Conservation (phyloP, 2,888 invertebrate species). For the Rhopalosiphum nymphaeae region DNA sequence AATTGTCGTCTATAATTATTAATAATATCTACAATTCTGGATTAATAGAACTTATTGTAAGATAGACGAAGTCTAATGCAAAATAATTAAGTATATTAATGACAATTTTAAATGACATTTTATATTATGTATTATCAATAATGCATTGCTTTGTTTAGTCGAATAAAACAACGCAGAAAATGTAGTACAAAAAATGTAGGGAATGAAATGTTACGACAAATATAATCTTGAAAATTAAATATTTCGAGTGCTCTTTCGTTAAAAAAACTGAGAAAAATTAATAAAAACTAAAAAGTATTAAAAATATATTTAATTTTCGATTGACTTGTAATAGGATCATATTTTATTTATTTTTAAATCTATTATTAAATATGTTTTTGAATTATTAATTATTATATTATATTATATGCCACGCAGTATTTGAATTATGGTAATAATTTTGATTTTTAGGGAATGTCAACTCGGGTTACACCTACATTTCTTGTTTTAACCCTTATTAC, state of each 20-base stretch:
- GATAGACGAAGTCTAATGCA: background rate
- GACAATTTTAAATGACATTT: background rate
- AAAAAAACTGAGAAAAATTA: background rate
- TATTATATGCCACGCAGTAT: background rate
- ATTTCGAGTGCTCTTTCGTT: background rate
- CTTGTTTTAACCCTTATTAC: slow-evolving; percentile 41
- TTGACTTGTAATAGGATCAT: background rate
- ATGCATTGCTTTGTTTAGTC: background rate
- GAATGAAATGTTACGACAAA: background rate
- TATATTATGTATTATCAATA: too few species aligned
- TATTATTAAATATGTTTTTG: background rate
- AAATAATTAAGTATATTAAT: background rate
- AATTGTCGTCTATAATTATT: too few species aligned
- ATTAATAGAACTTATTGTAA: background rate
- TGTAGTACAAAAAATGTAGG: background rate
- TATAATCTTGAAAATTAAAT: background rate
- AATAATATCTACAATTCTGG: background rate
- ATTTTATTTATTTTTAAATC: background rate
- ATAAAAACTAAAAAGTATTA: background rate
- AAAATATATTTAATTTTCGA: background rate
- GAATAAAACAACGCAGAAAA: background rate
- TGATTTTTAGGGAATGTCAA: background rate
- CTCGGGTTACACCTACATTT: background rate
- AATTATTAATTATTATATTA: background rate
- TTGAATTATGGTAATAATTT: background rate